Conservation (phyloP, 2,797 vertebrate genomes). For the Pyrrhura leucotis region DNA sequence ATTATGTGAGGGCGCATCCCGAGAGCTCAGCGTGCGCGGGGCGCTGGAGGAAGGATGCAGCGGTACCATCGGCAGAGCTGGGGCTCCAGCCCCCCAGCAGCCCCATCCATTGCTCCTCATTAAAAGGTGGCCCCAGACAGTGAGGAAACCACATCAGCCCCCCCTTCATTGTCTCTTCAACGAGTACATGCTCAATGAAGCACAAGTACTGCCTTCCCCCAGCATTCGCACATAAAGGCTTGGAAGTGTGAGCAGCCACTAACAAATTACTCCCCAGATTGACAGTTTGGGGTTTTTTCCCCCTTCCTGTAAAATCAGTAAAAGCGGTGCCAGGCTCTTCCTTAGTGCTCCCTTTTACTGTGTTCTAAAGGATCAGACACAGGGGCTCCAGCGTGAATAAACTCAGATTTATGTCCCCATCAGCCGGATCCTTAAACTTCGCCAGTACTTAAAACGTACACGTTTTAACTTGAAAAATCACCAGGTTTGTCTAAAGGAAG, state of each 20-base stretch:
- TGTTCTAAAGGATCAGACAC: background rate
- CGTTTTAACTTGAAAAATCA: constrained; percentile 72
- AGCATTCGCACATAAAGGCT: background rate
- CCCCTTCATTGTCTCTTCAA: background rate
- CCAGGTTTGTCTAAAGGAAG: constrained; percentile 72
- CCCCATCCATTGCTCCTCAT: fast-evolving
- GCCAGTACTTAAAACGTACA: constrained; percentile 59
- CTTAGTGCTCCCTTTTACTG: background rate
- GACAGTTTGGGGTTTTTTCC: background rate
- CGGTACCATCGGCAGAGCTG: background rate
- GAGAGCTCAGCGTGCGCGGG: background rate
- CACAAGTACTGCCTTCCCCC: background rate
- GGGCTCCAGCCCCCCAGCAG: no score
- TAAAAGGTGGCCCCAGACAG: background rate
- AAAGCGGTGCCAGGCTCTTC: constrained; percentile 8
- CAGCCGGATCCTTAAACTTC: constrained; percentile 64
- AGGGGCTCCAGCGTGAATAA: constrained; percentile 46
- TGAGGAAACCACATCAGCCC: background rate
- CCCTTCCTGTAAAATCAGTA: constrained; percentile 15
- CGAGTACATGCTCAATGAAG: fast-evolving
- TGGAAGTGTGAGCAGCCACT: background rate
- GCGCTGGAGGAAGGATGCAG: background rate
- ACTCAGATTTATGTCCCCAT: constrained; percentile 46
- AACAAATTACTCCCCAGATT: constrained; percentile 17
- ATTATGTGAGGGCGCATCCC: background rate